These are phyloP conservation scores for Apoda limacodes DNA, from an alignment of 2,888 invertebrate genomes.

Conservation along the genomic window DNA sequence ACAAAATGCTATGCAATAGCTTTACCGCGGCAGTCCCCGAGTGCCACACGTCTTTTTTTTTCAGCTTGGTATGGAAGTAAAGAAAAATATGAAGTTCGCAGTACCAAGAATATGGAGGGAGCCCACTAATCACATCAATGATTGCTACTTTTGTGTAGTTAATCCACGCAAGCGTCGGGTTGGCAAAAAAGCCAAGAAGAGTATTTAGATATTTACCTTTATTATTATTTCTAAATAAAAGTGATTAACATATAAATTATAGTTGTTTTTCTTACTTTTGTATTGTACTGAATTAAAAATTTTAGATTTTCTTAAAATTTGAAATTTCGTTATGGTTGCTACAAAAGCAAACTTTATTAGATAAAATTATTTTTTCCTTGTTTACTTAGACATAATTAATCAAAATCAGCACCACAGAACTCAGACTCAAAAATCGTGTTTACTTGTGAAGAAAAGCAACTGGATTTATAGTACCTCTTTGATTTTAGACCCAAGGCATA, in stretches of 20 bases:
- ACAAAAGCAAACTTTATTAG: constrained; percentile 13
- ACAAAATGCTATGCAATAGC: too few relatives aligned
- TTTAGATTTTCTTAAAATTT: constrained; percentile 3
- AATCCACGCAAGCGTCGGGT: constrained; percentile 5
- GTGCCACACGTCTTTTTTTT: too few relatives aligned
- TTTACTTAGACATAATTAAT: constrained; percentile 6
- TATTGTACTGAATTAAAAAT: constrained; percentile 6
- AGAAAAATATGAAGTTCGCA: constrained; percentile 13
- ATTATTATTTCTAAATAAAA: constrained; percentile 1
- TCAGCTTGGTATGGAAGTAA: constrained; percentile 9
- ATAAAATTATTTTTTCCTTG: too few relatives aligned
- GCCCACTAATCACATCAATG: constrained; percentile 7
- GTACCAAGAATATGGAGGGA: constrained; percentile 13
- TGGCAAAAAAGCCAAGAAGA: constrained; percentile 12
- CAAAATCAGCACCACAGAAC: too few relatives aligned
- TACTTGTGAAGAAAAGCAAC: too few relatives aligned
- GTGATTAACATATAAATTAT: constrained; percentile 1
- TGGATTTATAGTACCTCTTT: too few relatives aligned
- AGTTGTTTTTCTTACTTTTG: constrained; percentile 2
- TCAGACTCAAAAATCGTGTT: constrained; percentile 9
- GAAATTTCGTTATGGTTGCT: constrained; percentile 5
- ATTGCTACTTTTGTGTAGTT: constrained; percentile 6
- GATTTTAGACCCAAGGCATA: too few relatives aligned
- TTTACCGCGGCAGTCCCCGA: too few relatives aligned
- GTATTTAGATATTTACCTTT: constrained; percentile 3